Evolutionary conservation across 2,797 vertebrate species (phyloP).

Genomic region (Sylvia borin): DNA sequence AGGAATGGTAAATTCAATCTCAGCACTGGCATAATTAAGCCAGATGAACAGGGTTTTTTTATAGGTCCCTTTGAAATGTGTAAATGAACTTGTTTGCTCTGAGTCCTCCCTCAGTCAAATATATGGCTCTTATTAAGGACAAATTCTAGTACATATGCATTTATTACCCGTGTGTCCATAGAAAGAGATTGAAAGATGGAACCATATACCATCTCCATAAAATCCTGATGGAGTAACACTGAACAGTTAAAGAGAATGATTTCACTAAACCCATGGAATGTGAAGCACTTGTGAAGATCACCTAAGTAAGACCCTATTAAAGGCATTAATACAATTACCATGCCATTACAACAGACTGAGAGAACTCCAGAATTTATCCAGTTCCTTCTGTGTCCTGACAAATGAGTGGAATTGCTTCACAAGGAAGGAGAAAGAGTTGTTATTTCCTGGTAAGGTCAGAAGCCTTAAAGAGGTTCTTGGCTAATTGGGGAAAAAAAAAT

Average conservation of each 20-base stretch:
- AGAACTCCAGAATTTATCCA: neutral
- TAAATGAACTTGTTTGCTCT: slow-evolving; percentile 69
- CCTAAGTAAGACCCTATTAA: slow-evolving; percentile 42
- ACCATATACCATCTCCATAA: slow-evolving; percentile 62
- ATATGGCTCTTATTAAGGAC: slow-evolving; percentile 73
- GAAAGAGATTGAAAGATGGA: slow-evolving; percentile 59
- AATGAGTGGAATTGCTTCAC: neutral
- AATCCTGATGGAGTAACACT: slow-evolving; percentile 39
- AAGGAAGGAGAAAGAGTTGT: neutral
- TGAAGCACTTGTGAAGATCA: slow-evolving; percentile 39
- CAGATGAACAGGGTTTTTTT: slow-evolving; percentile 58
- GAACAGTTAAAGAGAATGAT: slow-evolving; percentile 42
- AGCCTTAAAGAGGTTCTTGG: too few species aligned
- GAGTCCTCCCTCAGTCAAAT: slow-evolving; percentile 55
- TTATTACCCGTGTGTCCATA: slow-evolving; percentile 67
- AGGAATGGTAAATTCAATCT: slow-evolving; percentile 64
- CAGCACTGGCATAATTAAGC: slow-evolving; percentile 67
- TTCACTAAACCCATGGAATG: slow-evolving; percentile 55
- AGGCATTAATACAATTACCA: slow-evolving; percentile 18
- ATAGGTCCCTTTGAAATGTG: slow-evolving; percentile 41
- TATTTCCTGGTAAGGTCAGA: too few species aligned
- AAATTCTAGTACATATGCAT: slow-evolving; percentile 67
- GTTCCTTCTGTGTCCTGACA: slow-evolving; percentile 3
- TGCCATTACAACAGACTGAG: neutral
- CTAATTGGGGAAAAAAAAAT: too few species aligned